Evolutionary conservation across 1,140 invertebrate species (phyloP).

Genomic region (Cherax quadricarinatus): DNA sequence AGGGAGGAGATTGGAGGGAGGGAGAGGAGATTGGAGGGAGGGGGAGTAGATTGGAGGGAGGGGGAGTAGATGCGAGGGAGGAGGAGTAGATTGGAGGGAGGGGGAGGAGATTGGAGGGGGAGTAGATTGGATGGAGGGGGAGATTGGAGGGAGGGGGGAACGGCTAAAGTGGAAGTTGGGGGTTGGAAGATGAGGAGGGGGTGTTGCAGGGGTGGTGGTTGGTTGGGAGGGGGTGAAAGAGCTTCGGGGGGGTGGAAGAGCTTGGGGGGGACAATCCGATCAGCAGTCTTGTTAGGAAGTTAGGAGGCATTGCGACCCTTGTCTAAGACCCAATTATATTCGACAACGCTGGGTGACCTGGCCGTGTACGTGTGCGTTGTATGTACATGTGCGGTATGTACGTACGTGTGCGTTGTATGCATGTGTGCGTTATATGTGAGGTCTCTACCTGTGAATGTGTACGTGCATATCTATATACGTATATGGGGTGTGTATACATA

Average conservation of each 20-base stretch:
- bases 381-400: too few species aligned
- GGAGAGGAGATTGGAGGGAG: neutral
- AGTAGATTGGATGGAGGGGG: neutral
- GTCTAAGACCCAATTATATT: constrained; percentile 58
- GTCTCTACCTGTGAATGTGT: too few species aligned
- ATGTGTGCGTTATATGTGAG: too few species aligned
- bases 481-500: too few species aligned
- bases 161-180: too few species aligned
- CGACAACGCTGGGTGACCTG: constrained; percentile 51
- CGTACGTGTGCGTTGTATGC: too few species aligned
- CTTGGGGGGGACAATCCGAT: constrained; percentile 34
- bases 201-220: neutral
- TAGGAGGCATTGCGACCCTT: constrained; percentile 59
- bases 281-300: constrained; percentile 45
- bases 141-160: neutral
- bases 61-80: neutral
- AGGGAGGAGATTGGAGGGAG: neutral
- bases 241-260: neutral
- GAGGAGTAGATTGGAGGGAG: neutral
- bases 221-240: neutral
- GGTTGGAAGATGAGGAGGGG: too few species aligned
- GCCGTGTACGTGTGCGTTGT: constrained; percentile 22
- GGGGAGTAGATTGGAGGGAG: neutral
- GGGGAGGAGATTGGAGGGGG: neutral
- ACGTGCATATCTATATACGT: too few species aligned